Evolutionary conservation across 2,113 vertebrate genomes (phyloP).

Genomic region (Aix galericulata): DNA sequence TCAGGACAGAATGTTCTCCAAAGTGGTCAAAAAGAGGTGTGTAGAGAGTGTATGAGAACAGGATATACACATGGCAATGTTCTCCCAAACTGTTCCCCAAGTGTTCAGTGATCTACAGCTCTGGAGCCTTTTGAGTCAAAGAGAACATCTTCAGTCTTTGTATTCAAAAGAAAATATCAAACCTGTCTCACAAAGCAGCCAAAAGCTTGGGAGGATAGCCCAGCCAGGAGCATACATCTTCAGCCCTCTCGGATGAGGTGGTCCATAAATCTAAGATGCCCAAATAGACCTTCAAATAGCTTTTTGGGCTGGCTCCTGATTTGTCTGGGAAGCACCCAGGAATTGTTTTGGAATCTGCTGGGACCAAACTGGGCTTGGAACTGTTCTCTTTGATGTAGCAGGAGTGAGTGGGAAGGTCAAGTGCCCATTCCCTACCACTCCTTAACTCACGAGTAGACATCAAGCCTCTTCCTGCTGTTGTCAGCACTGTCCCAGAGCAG

Average conservation of each 20-base stretch:
- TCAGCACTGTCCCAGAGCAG: background rate
- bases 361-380: background rate
- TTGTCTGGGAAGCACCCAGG: background rate
- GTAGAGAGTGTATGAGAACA: background rate
- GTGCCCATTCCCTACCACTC: background rate
- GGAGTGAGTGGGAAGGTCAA: background rate
- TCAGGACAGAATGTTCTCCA: background rate
- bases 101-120: background rate
- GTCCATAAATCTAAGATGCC: background rate
- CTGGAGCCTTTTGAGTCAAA: background rate
- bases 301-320: background rate
- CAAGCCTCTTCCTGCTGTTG: background rate
- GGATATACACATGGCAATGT: background rate
- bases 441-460: background rate
- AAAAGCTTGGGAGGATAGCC: background rate
- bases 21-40: background rate
- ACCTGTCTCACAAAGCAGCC: background rate
- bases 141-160: background rate
- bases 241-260: background rate
- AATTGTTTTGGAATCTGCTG: background rate
- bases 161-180: background rate
- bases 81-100: background rate
- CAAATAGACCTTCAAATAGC: background rate
- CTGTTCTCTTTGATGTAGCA: background rate
- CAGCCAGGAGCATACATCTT: background rate